Base-by-base conservation (phyloP, 2,888 invertebrate genomes). In the Seira musarum region DNA sequence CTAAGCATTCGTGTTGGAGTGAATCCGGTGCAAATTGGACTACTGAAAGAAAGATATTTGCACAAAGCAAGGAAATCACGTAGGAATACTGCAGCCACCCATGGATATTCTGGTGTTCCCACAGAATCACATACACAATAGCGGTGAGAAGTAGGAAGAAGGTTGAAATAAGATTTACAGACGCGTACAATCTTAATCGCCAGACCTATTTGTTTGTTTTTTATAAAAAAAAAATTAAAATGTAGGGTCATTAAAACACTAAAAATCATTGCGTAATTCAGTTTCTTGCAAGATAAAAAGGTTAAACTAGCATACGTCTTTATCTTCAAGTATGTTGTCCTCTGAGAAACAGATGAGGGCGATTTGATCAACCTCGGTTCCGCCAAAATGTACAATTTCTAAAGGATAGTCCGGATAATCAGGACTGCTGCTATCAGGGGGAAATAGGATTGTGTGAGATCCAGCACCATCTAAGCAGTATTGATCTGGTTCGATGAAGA, bases 71-170 rank as follows among this genome's bases (percentile, higher is more conserved):
- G 0, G 84, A 85, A 53, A 84, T 81, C 6, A 87, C 85, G 61
- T 87, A 87, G 2, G 84, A 85, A 79, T 86, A 87, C 73, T 86
- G 87, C 19, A 87, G 83, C 87, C 87, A 87, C 22, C 87, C 87
- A 64, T 86, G 86, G 71, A 85, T 85, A 77, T 85, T 85, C 69
- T 86, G 85, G 66, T 84, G 85, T 63, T 87, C 87, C 87, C 87
- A 87, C 17, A 86, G 72, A 60, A 86, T 84, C 40, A 86, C 74
- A 57, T 85, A 87, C 0, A 87, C 87, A 19, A 83, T 69, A 1
- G 85, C 85, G 6, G 95, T 96, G 19, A 94, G 94, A 57, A 93
- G 93, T 88, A 96, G 90, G 90, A 96, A 96, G 82, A 94, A 91
- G 1, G 93, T 94, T 87, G 95, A 95, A 87, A 96, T 91, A 78